These are phyloP conservation scores for Empis livida DNA, from an alignment of 2,888 invertebrate species.

Conservation along the genomic window DNA sequence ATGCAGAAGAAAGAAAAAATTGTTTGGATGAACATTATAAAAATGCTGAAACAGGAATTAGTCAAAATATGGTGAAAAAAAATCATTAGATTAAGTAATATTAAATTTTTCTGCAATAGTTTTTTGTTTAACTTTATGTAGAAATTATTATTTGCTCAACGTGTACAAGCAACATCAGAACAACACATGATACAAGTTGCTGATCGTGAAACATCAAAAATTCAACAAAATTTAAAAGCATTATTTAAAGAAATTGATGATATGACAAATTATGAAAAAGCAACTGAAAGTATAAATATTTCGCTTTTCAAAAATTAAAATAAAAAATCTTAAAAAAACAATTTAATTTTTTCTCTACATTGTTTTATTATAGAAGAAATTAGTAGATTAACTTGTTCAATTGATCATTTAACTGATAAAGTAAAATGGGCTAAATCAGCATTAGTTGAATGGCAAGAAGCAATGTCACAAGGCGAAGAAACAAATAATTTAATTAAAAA, in stretches of 20 bases:
- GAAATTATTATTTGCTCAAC: slow-evolving; percentile 53
- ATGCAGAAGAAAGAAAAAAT: slow-evolving; percentile 33
- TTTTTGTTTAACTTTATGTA: no score
- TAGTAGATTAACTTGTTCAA: slow-evolving; percentile 42
- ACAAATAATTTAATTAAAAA: slow-evolving; percentile 58
- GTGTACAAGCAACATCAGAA: slow-evolving; percentile 55
- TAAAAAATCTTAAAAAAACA: no score
- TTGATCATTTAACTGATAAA: slow-evolving; percentile 49
- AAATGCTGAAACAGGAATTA: slow-evolving; percentile 40
- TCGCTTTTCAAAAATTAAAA: not conserved
- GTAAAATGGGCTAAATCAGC: slow-evolving; percentile 50
- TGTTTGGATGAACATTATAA: slow-evolving; percentile 38
- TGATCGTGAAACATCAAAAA: slow-evolving; percentile 32
- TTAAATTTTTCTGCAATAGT: no score
- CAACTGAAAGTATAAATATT: slow-evolving; percentile 24
- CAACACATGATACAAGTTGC: slow-evolving; percentile 38
- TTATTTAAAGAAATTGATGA: slow-evolving; percentile 22
- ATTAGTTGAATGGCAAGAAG: slow-evolving; percentile 57
- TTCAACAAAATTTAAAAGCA: slow-evolving; percentile 23
- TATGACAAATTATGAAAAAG: slow-evolving; percentile 20
- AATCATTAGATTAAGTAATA: not conserved
- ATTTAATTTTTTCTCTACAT: not conserved
- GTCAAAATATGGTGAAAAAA: slow-evolving; percentile 41
- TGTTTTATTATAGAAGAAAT: slow-evolving; percentile 35
- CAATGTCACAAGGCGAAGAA: slow-evolving; percentile 51